Evolutionary conservation across 2,797 vertebrate genomes (phyloP).

Genomic region (Ctenopoma multispine): DNA sequence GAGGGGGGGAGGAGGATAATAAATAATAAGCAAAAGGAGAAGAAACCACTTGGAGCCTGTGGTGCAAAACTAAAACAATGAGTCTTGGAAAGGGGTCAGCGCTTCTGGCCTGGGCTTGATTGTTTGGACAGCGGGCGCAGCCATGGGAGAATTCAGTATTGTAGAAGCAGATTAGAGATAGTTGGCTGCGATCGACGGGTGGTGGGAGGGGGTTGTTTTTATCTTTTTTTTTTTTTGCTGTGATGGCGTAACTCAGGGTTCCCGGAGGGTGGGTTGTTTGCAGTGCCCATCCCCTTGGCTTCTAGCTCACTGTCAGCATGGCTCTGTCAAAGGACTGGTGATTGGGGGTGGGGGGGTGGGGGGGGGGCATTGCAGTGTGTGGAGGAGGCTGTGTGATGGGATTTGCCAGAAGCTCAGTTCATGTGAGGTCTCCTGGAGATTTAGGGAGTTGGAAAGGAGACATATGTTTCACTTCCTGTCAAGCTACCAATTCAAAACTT

Average conservation of each 20-base stretch:
- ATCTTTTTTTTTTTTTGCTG: slow-evolving; percentile 1
- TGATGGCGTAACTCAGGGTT: slow-evolving; percentile 47
- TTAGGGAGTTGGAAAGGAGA: slow-evolving; percentile 63
- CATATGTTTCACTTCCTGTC: slow-evolving; percentile 70
- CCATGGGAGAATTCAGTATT: slow-evolving; percentile 44
- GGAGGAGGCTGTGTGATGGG: slow-evolving; percentile 30
- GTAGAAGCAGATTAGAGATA: slow-evolving; percentile 55
- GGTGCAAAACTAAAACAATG: slow-evolving; percentile 55
- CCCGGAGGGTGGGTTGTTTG: slow-evolving; percentile 53
- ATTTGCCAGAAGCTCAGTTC: slow-evolving; percentile 70
- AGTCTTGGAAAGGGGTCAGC: slow-evolving; percentile 39
- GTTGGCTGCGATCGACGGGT: slow-evolving; percentile 20
- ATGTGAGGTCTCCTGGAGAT: slow-evolving; percentile 73
- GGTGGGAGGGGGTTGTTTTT: slow-evolving; percentile 28
- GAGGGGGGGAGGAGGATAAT: slow-evolving; percentile 14
- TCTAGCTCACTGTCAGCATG: slow-evolving; percentile 67
- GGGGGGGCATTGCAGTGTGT: slow-evolving; percentile 11
- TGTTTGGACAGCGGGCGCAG: slow-evolving; percentile 69
- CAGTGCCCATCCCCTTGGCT: slow-evolving; percentile 43
- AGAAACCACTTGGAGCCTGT: slow-evolving; percentile 39
- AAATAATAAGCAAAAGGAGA: slow-evolving; percentile 35
- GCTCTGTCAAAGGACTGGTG: slow-evolving; percentile 54
- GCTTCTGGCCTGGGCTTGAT: slow-evolving; percentile 45
- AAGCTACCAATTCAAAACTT: slow-evolving; percentile 48
- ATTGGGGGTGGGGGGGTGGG: slow-evolving; percentile 31